Percentiles rank a stretch among this genome's conserved stretches.
Conservation (phyloP, 2,113 vertebrate genomes). For the Dicaeum eximium region DNA sequence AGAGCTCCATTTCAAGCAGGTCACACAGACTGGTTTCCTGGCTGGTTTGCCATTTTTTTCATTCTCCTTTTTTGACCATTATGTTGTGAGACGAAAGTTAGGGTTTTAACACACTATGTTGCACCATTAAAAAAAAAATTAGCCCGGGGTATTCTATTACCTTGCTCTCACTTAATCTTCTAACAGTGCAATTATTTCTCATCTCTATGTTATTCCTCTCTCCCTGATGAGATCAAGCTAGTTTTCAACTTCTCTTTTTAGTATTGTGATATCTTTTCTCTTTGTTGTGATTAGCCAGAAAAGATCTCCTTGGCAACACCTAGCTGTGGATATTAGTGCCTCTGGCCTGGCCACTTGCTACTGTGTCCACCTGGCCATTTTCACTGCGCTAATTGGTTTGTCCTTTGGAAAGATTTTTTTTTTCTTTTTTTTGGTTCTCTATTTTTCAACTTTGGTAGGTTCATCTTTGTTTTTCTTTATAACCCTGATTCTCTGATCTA, state of each 20-base stretch:
- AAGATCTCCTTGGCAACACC: slow-evolving; percentile 32
- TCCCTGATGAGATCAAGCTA: slow-evolving; percentile 20
- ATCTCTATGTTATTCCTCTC: background rate
- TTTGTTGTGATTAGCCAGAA: slow-evolving; percentile 19
- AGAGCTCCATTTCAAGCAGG: background rate
- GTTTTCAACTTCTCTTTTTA: slow-evolving; percentile 37
- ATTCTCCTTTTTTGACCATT: background rate
- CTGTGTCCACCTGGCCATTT: background rate
- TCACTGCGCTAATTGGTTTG: slow-evolving; percentile 7
- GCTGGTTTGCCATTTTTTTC: background rate
- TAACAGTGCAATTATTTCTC: slow-evolving; percentile 29
- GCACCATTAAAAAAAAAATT: background rate
- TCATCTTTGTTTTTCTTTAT: background rate
- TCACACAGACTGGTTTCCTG: background rate
- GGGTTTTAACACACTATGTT: background rate
- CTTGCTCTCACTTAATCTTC: background rate
- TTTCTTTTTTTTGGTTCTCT: background rate
- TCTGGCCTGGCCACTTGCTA: background rate
- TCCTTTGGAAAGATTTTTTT: background rate
- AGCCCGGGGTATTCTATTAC: background rate
- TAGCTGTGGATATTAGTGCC: background rate
- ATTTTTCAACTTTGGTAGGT: background rate
- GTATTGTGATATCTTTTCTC: background rate
- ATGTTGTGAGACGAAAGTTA: background rate
- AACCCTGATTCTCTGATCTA: background rate